phyloP scores from a whole-genome alignment of 1,140 invertebrate species.

The Lucilia cuprina region DNA sequence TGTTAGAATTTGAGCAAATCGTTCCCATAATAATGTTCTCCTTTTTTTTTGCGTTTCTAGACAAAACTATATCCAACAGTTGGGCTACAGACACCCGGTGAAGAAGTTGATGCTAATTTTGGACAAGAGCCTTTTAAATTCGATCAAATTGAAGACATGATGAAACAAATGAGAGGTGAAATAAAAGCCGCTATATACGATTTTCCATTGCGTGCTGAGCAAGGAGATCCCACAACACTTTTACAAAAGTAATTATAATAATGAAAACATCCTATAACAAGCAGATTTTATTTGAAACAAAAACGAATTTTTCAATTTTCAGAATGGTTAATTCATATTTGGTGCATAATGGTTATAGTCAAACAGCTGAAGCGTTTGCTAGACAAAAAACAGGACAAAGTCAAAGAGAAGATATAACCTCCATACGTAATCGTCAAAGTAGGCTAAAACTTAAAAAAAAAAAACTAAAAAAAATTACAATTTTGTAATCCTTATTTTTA shows the following conservation, averaged over 20 bases:
- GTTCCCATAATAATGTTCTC: no score
- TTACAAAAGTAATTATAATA: slow-evolving; percentile 77
- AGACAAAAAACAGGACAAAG: slow-evolving; percentile 82
- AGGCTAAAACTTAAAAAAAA: slow-evolving; percentile 60
- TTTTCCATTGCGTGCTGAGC: slow-evolving; percentile 83
- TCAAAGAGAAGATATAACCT: slow-evolving; percentile 91
- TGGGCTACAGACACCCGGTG: slow-evolving; percentile 96
- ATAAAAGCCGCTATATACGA: slow-evolving; percentile 85
- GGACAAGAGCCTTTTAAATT: slow-evolving; percentile 97
- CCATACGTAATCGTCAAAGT: slow-evolving; percentile 98
- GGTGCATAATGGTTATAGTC: slow-evolving; percentile 96
- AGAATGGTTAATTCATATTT: slow-evolving; percentile 97
- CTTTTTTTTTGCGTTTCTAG: slow-evolving; percentile 69
- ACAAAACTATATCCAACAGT: slow-evolving; percentile 97
- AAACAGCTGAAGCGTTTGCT: slow-evolving; percentile 95
- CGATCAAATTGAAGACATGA: slow-evolving; percentile 94
- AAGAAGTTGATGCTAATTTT: slow-evolving; percentile 98
- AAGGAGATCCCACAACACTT: slow-evolving; percentile 90
- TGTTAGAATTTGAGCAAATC: no score
- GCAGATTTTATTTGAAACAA: background rate
- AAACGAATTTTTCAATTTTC: slow-evolving; percentile 51
- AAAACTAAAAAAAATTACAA: background rate
- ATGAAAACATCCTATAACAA: slow-evolving; percentile 12
- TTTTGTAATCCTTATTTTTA: background rate
- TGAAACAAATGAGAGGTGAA: slow-evolving; percentile 85